Conservation (phyloP, 2,113 vertebrate species). For the Scomber japonicus region DNA sequence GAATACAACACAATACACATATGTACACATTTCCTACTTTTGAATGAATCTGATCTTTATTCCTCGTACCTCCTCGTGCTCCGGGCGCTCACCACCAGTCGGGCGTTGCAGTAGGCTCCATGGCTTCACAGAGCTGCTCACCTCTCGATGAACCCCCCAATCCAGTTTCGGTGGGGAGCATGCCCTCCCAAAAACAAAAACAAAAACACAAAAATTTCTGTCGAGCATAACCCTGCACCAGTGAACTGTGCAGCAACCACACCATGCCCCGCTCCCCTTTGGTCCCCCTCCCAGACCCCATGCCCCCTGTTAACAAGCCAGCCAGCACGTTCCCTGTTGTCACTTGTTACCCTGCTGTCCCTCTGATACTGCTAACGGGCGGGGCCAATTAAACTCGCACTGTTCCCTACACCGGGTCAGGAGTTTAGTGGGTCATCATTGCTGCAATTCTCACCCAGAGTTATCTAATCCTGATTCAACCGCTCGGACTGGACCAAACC, state of each 20-base stretch:
- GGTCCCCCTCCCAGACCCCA: conserved; percentile 57
- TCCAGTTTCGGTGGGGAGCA: conserved; percentile 61
- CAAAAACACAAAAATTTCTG: conserved; percentile 61
- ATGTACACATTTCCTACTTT: not conserved
- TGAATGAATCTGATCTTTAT: not conserved
- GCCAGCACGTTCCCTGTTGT: conserved; percentile 80
- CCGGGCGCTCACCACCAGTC: conserved; percentile 9
- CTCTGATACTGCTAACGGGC: conserved; percentile 66
- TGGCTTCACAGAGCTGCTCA: conserved; percentile 71
- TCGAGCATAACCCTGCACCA: conserved; percentile 71
- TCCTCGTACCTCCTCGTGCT: not conserved
- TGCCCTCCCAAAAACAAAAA: conserved; percentile 68
- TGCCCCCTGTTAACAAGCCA: conserved; percentile 79
- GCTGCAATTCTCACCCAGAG: conserved; percentile 47
- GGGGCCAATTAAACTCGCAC: conserved; percentile 83
- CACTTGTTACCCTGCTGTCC: conserved; percentile 72
- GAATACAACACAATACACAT: too few species aligned
- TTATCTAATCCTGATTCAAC: conserved; percentile 72
- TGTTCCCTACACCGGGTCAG: conserved; percentile 79
- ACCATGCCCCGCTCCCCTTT: conserved; percentile 52
- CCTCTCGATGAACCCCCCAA: conserved; percentile 83
- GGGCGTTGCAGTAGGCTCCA: conserved; percentile 53
- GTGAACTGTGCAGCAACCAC: conserved; percentile 77
- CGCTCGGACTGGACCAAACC: conserved; percentile 43
- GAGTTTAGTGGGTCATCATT: conserved; percentile 86